Evolutionary conservation across 2,797 vertebrate species (phyloP).

Genomic region (Rhincodon typus): DNA sequence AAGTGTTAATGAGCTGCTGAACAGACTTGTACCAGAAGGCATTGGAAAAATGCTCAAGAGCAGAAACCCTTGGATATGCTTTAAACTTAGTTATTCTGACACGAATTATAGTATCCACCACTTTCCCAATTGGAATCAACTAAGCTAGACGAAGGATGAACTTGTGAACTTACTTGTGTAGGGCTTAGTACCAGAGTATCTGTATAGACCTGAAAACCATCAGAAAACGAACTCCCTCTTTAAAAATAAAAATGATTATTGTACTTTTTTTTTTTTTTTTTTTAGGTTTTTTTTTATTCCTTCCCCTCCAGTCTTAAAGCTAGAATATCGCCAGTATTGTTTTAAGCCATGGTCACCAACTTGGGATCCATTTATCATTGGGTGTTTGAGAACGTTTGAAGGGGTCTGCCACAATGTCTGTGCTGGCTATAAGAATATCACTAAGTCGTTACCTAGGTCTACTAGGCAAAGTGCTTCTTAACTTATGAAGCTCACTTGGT

Average conservation of each 20-base stretch:
- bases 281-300: not conserved
- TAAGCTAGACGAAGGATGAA: not conserved
- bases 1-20: not conserved
- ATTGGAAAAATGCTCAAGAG: not conserved
- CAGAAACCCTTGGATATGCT: not conserved
- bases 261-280: not conserved
- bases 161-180: not conserved
- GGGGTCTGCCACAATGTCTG: not conserved
- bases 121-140: not conserved
- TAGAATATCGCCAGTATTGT: not conserved
- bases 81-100: not conserved
- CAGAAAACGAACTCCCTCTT: not conserved
- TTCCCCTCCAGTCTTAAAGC: not conserved
- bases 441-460: not conserved
- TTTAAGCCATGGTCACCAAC: not conserved
- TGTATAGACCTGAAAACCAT: not conserved
- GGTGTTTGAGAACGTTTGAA: not conserved
- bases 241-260: not conserved
- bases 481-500: not conserved
- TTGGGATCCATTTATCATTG: no score
- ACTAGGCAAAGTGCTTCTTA: not conserved
- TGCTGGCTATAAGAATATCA: not conserved
- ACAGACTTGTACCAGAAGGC: not conserved
- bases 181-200: not conserved
- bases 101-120: not conserved